Evolutionary conservation across 2,113 vertebrate genomes (phyloP), one percentile per base, ranked within the genome.

Genomic region (Lethenteron reissneri): DNA sequence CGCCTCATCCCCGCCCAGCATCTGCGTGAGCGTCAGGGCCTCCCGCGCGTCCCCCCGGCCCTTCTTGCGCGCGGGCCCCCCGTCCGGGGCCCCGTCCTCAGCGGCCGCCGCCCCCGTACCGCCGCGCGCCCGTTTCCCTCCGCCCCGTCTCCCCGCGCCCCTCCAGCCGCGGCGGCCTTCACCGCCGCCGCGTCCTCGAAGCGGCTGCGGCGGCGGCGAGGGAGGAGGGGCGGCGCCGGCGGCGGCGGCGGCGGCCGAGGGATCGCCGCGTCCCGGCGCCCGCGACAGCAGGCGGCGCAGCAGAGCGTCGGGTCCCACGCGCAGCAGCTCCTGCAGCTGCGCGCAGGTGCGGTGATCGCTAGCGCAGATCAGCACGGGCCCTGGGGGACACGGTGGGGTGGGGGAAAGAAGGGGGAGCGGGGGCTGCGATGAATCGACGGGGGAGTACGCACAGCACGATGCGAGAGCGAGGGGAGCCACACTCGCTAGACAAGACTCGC

Each of bases 331-430:
- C 73, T 85, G 83, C 71, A 97, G 85, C 80, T 99, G 94, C n/a
- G 87, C 84, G 71, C 94, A 99, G 0, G 92, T 92, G 68, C 88
- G 81, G 80, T 99, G 92, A 11, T 97, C 94, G 2, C 85, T 92
- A 73, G 90, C 94, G 75, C 94, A 99, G 74, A 97, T 95, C 58
- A 99, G 79, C 21, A 95, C 86, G 14, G 81, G 85, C 70, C 94
- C 94, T 97, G 79, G 59, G 77, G 75, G 14, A 70, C 69, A 69
- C 41, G 41, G 41, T 5, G 5, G 41, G 41, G 41, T 3, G 41
- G 41, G 25, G 25, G 25, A 4, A 4, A 41, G 41, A 3, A 25
- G 41, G 41, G 41, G 41, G 5, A 5, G 41, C 1, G 41, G 41
- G 41, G 41, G 5, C 41, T 5, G 41, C 41, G 41, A 41, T 7